Evolutionary conservation across 2,113 vertebrate species (phyloP).

Genomic region (Dicaeum eximium): DNA sequence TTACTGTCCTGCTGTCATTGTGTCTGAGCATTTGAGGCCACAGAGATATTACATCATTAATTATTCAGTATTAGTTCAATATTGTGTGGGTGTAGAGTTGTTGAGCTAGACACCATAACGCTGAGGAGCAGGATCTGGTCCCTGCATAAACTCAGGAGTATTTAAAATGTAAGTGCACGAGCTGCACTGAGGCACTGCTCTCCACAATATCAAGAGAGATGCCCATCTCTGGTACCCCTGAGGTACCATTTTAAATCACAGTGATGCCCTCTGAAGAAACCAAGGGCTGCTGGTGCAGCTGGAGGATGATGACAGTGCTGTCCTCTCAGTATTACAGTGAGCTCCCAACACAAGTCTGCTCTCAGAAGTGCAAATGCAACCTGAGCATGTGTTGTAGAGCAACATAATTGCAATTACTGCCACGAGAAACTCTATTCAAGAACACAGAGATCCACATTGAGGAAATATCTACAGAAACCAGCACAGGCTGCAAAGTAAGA

Average conservation of each 20-base stretch:
- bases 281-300: neutral
- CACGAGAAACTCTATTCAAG: neutral
- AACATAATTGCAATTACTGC: neutral
- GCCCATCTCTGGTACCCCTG: accelerated
- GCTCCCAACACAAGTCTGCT: neutral
- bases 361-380: neutral
- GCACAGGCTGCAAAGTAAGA: neutral
- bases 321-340: neutral
- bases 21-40: neutral
- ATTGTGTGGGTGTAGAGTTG: neutral
- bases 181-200: neutral
- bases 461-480: neutral
- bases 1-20: neutral
- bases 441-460: neutral
- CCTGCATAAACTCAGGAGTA: neutral
- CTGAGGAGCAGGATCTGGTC: neutral
- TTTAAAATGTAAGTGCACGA: neutral
- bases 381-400: neutral
- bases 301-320: neutral
- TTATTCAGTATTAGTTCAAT: neutral
- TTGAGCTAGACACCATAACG: neutral
- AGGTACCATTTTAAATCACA: neutral
- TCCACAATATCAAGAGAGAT: neutral
- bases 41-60: neutral
- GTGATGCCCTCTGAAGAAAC: neutral